A percentile compares a stretch with the other conserved stretches of the same genome.
phyloP scores from a whole-genome alignment of 1,140 invertebrate genomes.

The Drosophila leontia region DNA sequence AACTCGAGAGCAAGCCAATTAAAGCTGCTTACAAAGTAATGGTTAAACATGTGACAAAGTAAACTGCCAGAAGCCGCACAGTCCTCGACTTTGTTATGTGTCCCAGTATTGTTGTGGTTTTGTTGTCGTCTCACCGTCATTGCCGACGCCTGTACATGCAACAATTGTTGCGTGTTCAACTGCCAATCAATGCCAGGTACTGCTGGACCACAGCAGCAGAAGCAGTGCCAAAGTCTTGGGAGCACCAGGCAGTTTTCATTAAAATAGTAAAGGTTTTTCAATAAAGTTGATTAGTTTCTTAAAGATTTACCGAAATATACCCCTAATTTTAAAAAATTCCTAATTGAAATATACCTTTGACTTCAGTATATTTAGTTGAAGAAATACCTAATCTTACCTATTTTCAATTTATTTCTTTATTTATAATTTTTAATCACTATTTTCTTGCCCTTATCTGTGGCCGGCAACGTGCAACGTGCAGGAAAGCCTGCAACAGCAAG shows the following conservation, averaged over 20 bases:
- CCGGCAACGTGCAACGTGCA: conserved; percentile 10
- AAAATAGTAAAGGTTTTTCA: not conserved
- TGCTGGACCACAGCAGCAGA: conserved; percentile 44
- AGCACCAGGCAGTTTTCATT: not conserved
- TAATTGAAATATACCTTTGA: not conserved
- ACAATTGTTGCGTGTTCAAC: conserved; percentile 79
- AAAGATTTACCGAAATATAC: not conserved
- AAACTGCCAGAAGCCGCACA: conserved; percentile 27
- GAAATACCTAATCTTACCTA: not conserved
- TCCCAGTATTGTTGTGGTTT: conserved; percentile 24
- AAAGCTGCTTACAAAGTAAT: conserved; percentile 32
- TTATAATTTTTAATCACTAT: not conserved
- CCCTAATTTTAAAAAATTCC: too few species aligned
- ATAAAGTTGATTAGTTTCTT: not conserved
- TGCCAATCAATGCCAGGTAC: conserved; percentile 79
- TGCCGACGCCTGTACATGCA: conserved; percentile 68
- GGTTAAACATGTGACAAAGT: conserved; percentile 44
- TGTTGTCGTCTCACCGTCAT: conserved; percentile 40
- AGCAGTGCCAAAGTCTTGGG: conserved; percentile 12
- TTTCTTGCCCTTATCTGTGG: conserved; percentile 11
- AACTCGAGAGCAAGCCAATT: conserved; percentile 26
- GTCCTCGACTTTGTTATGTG: conserved; percentile 26
- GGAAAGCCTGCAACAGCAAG: conserved; percentile 9
- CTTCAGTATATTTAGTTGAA: not conserved
- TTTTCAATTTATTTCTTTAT: not conserved